phyloP scores from a whole-genome alignment of 2,888 invertebrate species.

The Dryadula phaetusa region DNA sequence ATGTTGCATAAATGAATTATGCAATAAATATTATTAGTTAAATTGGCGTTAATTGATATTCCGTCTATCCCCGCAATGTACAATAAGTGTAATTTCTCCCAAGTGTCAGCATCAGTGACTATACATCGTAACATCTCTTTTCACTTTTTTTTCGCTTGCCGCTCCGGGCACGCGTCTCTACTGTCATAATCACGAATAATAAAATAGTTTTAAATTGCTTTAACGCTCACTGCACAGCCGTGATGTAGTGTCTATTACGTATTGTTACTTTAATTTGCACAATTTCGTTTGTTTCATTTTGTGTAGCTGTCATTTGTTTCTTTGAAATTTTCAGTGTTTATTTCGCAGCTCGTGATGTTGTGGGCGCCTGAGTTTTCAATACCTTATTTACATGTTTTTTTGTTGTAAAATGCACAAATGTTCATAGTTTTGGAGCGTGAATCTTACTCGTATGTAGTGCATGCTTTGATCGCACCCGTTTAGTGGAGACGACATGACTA shows the following conservation, averaged over 20 bases:
- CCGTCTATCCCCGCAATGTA: conserved; percentile 52
- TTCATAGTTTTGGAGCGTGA: conserved; percentile 71
- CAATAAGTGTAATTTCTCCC: conserved; percentile 73
- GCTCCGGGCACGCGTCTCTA: conserved; percentile 70
- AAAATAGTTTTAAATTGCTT: conserved; percentile 56
- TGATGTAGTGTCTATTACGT: conserved; percentile 52
- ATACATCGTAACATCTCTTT: conserved; percentile 60
- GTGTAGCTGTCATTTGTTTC: conserved; percentile 72
- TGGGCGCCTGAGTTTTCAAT: conserved; percentile 74
- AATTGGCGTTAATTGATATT: conserved; percentile 55
- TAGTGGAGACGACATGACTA: conserved; percentile 82
- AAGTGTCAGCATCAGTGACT: conserved; percentile 54
- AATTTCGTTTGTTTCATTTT: conserved; percentile 54
- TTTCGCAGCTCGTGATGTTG: conserved; percentile 75
- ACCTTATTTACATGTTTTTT: conserved; percentile 72
- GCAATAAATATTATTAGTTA: conserved; percentile 44
- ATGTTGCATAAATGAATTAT: conserved; percentile 38
- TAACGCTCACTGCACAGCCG: conserved; percentile 49
- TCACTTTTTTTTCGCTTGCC: conserved; percentile 81
- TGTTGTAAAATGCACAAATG: conserved; percentile 75
- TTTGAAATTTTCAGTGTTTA: conserved; percentile 78
- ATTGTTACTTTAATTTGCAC: conserved; percentile 53
- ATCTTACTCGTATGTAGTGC: conserved; percentile 80
- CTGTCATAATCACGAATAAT: conserved; percentile 60
- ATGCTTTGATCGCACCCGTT: conserved; percentile 75